phyloP scores from a whole-genome alignment of 1,140 invertebrate species.

The Drosophila kikkawai region DNA sequence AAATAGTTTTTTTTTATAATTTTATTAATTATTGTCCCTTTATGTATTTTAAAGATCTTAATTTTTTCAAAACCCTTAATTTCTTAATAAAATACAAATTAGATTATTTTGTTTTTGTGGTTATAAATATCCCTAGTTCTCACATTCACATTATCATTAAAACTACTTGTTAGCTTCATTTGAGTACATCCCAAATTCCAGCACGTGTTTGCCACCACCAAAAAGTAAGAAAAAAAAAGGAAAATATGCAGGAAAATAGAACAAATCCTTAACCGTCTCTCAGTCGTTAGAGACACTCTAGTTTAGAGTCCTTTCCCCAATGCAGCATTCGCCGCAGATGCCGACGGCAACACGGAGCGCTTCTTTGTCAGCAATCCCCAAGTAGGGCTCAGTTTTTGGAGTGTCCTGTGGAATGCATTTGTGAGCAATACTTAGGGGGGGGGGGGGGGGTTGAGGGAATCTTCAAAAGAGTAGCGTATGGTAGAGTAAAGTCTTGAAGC shows the following conservation, averaged over 20 bases:
- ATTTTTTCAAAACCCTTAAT: neutral
- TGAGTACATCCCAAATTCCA: constrained; percentile 1
- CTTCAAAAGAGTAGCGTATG: constrained; percentile 18
- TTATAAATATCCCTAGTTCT: neutral
- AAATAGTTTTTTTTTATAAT: too few relatives aligned
- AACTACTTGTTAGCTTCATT: constrained; percentile 74
- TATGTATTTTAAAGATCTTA: neutral
- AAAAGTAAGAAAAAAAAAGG: neutral
- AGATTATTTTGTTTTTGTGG: neutral
- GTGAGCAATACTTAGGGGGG: neutral
- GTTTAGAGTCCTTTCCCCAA: constrained; percentile 45
- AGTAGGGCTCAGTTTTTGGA: neutral
- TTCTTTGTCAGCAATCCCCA: constrained; percentile 22
- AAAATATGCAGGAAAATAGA: constrained; percentile 1
- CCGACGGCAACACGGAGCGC: constrained; percentile 49
- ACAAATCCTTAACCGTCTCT: neutral
- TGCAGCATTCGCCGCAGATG: constrained; percentile 35
- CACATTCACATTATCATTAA: neutral
- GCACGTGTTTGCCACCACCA: constrained; percentile 45
- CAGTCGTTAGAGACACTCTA: neutral
- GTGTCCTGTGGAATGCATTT: constrained; percentile 41
- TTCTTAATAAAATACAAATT: neutral
- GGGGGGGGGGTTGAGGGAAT: too few relatives aligned
- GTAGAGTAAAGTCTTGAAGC: neutral
- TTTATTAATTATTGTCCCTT: neutral